These are phyloP conservation scores for Drosophila sordidula DNA, from an alignment of 2,888 invertebrate species.

Conservation along the genomic window DNA sequence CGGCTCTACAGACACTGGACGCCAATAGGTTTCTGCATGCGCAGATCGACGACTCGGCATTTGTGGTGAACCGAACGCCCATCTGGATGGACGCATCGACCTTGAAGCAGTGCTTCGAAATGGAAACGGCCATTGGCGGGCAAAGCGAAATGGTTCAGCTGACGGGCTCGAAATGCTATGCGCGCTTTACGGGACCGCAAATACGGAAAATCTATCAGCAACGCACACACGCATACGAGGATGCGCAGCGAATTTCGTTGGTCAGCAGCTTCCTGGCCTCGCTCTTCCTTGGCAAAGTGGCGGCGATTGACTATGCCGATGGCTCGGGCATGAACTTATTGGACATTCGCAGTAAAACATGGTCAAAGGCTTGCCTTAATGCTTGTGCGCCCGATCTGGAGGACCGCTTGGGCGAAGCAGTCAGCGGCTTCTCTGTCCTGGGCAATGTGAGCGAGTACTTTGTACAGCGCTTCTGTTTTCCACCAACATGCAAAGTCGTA, in stretches of 20 bases:
- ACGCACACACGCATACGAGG: constrained; percentile 89
- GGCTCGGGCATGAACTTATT: constrained; percentile 98
- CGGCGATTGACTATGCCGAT: constrained; percentile 96
- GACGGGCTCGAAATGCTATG: constrained; percentile 85
- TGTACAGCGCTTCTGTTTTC: constrained; percentile 94
- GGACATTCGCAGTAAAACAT: constrained; percentile 91
- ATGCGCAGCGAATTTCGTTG: constrained; percentile 94
- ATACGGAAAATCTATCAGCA: constrained; percentile 94
- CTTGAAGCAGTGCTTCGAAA: constrained; percentile 85
- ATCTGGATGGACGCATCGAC: constrained; percentile 96
- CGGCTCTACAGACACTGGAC: constrained; percentile 88
- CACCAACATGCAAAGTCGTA: constrained; percentile 91
- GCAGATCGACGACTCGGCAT: constrained; percentile 91
- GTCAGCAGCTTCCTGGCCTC: constrained; percentile 97
- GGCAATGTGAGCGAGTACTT: constrained; percentile 92
- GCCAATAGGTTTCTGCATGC: constrained; percentile 92
- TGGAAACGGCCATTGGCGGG: constrained; percentile 93
- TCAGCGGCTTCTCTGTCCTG: constrained; percentile 89
- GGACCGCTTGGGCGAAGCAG: constrained; percentile 90
- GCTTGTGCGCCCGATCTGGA: constrained; percentile 91
- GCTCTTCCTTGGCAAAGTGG: constrained; percentile 93
- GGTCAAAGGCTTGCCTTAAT: constrained; percentile 91
- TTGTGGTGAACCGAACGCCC: constrained; percentile 92
- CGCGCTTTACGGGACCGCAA: constrained; percentile 94
- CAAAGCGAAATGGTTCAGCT: constrained; percentile 81